Percentiles rank a stretch among this genome's conserved stretches.
phyloP scores from a whole-genome alignment of 2,797 vertebrate species.

The Artibeus lituratus region DNA sequence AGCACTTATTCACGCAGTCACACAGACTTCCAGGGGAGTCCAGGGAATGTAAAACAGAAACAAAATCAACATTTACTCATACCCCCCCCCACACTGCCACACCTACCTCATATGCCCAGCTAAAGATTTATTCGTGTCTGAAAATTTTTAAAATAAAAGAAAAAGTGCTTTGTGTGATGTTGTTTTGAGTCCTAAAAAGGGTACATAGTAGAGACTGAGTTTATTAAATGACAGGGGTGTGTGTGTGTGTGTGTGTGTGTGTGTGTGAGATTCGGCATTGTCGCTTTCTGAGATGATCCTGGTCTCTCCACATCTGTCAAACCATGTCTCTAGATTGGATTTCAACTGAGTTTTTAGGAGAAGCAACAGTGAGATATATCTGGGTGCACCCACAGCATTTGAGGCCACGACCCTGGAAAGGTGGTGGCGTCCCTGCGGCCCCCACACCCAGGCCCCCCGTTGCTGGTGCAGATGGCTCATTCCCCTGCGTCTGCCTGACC shows the following conservation, averaged over 20 bases:
- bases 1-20: background rate
- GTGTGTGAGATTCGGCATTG: background rate
- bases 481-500: background rate
- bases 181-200: background rate
- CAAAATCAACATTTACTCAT: background rate
- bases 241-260: background rate
- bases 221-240: background rate
- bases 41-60: background rate
- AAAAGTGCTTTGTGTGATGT: background rate
- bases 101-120: background rate
- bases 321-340: background rate
- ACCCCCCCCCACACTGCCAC: background rate
- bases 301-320: background rate
- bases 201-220: background rate
- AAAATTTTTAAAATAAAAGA: background rate
- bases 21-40: background rate
- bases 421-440: background rate
- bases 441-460: background rate
- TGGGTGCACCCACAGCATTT: background rate
- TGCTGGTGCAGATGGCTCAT: background rate
- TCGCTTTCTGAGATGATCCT: background rate
- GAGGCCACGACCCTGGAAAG: background rate
- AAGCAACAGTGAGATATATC: background rate
- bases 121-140: slow-evolving; percentile 1
- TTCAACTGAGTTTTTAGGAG: background rate